These are phyloP conservation scores for Phymatocera aterrima DNA, from an alignment of 2,888 invertebrate genomes.

Conservation along the genomic window DNA sequence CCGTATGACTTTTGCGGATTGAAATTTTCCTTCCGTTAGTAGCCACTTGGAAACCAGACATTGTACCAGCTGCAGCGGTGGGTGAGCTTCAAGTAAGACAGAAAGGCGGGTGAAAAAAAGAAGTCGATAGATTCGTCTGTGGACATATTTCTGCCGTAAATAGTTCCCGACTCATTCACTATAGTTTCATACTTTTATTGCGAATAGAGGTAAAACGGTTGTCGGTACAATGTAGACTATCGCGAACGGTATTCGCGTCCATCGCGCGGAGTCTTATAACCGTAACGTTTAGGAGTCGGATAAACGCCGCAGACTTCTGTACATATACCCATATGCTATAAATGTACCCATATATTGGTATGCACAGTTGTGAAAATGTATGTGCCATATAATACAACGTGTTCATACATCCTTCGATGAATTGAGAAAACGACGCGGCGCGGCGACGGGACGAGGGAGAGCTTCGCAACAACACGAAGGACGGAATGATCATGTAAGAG, in stretches of 20 bases:
- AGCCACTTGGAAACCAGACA: background rate
- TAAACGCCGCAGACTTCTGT: slow-evolving; percentile 1
- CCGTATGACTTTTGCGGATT: background rate
- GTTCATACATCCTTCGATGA: background rate
- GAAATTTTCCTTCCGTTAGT: background rate
- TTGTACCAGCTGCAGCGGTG: background rate
- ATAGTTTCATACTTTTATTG: slow-evolving; percentile 41
- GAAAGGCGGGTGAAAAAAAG: slow-evolving; percentile 19
- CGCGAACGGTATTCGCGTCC: slow-evolving; percentile 1
- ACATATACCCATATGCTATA: background rate
- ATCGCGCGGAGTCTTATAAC: slow-evolving; percentile 7
- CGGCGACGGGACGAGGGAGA: background rate
- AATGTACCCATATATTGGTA: background rate
- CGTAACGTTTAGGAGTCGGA: slow-evolving; percentile 18
- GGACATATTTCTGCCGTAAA: slow-evolving; percentile 15
- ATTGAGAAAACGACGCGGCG: no score
- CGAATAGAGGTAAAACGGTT: slow-evolving; percentile 28
- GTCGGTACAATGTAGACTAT: background rate
- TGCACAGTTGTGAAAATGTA: background rate
- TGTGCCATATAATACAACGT: background rate
- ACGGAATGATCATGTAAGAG: background rate
- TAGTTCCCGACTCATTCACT: slow-evolving; percentile 8
- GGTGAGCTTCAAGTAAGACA: slow-evolving; percentile 9
- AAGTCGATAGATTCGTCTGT: background rate
- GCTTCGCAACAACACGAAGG: background rate